phyloP scores from a whole-genome alignment of 1,140 invertebrate species.

The Leptestheria dahalacensis region DNA sequence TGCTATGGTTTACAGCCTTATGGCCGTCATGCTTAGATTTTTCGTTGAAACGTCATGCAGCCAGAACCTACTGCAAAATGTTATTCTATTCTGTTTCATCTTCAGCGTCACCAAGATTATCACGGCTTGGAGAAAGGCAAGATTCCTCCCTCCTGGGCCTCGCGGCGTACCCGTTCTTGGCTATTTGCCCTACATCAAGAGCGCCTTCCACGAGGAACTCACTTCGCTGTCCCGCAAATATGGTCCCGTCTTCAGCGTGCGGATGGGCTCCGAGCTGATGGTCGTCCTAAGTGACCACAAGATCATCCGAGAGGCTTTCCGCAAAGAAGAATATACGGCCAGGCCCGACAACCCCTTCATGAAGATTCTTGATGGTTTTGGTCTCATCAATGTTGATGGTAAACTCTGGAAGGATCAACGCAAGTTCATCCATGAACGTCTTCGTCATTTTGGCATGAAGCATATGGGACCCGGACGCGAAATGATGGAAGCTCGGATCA shows the following conservation, averaged over 20 bases:
- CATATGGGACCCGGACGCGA: slow-evolving; percentile 52
- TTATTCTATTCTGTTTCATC: not conserved
- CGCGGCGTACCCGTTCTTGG: no score
- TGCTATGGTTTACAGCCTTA: no score
- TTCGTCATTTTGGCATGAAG: no score
- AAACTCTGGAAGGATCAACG: no score
- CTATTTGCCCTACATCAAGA: slow-evolving; percentile 59
- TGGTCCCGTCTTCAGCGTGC: no score
- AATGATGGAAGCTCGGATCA: slow-evolving; percentile 73
- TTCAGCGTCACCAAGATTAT: not conserved
- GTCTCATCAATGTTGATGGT: slow-evolving; percentile 82
- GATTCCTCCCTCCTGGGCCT: slow-evolving; percentile 55
- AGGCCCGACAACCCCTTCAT: slow-evolving; percentile 69
- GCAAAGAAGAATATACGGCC: slow-evolving; percentile 66
- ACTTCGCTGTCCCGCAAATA: slow-evolving; percentile 50
- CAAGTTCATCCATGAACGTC: no score
- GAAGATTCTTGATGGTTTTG: slow-evolving; percentile 71
- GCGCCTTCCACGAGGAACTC: slow-evolving; percentile 58
- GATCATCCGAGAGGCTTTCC: no score
- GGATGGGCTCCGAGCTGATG: no score
- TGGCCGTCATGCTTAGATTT: not conserved
- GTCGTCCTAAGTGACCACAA: no score
- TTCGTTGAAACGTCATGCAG: slow-evolving; percentile 8
- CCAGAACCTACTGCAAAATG: slow-evolving; percentile 2
- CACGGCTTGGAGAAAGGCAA: not conserved